Evolutionary conservation across 2,797 vertebrate species (phyloP), one percentile per base, ranked within the genome.

Genomic region (Myripristis jacobus): DNA sequence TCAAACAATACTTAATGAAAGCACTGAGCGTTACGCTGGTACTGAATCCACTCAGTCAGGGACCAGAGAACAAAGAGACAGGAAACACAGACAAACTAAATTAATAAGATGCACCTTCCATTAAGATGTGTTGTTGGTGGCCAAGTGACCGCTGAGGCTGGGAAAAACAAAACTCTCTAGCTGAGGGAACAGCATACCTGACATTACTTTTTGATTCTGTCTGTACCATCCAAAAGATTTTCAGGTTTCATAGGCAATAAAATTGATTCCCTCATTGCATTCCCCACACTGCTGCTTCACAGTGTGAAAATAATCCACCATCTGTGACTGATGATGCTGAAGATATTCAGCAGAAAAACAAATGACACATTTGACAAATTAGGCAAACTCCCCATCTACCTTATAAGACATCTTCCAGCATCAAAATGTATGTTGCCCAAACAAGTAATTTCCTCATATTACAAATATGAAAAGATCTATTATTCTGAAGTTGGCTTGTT

Each of bases 401-500:
- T 22, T 57, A 19, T 31, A 36, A 31, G 36, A 29, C 5, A 5
- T 27, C 18, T 54, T 16, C 27, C 52, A 6, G 3, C 10, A 21
- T 50, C 6, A 52, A 55, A 16, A 36, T 21, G 29, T 21, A 21
- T 2, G 29, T 34, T 34, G 29, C 18, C 29, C 36, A n/a, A 56
- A 56, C 53, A 56, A 34, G 31, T 18, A 0, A 41, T 57, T 41
- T 41, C 34, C 19, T 7, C 24, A 22, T 38, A 21, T 21, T 38
- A 34, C 6, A 15, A 41, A 57, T 21, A 18, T 11, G 18, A 56
- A 56, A 53, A 12, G 44, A 65, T 34, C 16, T 22, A 46, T 82
- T 47, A 51, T 25, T 58, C 47, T 46, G 21, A 15, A 47, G 57
- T 69, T 68, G 73, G 61, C 36, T 66, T 19, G 73, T 38, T 68